Conservation (phyloP, 2,113 vertebrate genomes). For the Notarius lentiginosus region DNA sequence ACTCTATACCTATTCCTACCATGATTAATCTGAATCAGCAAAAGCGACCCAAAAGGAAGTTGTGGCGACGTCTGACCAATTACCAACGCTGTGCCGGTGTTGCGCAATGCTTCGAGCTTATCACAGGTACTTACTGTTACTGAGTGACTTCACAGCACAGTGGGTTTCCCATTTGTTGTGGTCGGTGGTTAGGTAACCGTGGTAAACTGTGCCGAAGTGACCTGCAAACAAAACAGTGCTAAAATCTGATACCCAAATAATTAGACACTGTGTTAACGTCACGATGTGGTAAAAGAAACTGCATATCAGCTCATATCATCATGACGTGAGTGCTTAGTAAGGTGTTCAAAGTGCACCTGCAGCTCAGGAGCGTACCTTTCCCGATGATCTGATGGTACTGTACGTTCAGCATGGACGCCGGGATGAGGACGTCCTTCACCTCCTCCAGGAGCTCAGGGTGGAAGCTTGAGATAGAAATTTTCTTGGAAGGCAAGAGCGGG, state of each 20-base stretch:
- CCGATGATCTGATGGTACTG: constrained; percentile 87
- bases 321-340: not conserved
- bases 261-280: not conserved
- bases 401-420: constrained; percentile 78
- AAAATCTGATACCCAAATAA: not conserved
- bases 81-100: not conserved
- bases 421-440: constrained; percentile 94
- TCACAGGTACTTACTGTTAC: constrained; percentile 77
- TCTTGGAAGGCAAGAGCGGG: constrained; percentile 79
- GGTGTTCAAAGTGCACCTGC: not conserved
- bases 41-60: not conserved
- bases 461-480: constrained; percentile 81
- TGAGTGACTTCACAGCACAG: constrained; percentile 92
- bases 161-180: constrained; percentile 78
- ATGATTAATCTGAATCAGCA: not conserved
- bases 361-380: constrained; percentile 75
- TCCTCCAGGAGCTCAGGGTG: constrained; percentile 82
- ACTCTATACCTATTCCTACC: not conserved
- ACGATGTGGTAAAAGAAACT: not conserved
- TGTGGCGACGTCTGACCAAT: not conserved
- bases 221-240: constrained; percentile 67
- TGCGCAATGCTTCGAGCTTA: too few relatives aligned
- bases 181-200: constrained; percentile 83
- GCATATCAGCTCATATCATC: not conserved
- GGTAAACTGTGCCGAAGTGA: constrained; percentile 94